Conservation (phyloP, 2,888 invertebrate genomes). For the Neoascia interrupta region DNA sequence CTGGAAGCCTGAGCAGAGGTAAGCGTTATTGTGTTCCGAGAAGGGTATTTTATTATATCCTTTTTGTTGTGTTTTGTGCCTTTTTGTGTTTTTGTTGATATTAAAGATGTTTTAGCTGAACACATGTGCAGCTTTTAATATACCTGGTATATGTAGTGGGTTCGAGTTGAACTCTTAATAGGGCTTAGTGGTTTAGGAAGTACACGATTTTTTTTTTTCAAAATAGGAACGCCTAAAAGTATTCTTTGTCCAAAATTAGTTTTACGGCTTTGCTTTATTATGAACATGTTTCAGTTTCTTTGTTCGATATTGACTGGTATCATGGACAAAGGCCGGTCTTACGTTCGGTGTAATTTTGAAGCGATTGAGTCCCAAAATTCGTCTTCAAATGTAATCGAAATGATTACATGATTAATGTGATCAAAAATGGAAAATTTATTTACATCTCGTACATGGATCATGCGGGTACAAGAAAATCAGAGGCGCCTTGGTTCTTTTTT, state of each 20-base stretch:
- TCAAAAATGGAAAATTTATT: no score
- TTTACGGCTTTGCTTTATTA: background rate
- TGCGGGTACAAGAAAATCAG: no score
- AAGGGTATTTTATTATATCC: constrained; percentile 38
- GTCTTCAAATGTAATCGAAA: no score
- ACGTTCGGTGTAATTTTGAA: no score
- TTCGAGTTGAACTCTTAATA: background rate
- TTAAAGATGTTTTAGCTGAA: constrained; percentile 11
- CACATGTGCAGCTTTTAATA: constrained; percentile 20
- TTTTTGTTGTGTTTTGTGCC: constrained; percentile 22
- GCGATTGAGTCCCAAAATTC: no score
- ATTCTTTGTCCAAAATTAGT: constrained; percentile 45
- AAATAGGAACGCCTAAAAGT: constrained; percentile 60
- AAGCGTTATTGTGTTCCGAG: constrained; percentile 76
- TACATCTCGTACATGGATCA: no score
- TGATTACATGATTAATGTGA: no score
- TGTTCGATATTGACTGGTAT: no score
- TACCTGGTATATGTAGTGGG: background rate
- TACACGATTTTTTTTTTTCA: background rate
- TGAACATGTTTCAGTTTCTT: no score
- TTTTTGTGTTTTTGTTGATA: constrained; percentile 40
- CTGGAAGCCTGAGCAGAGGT: constrained; percentile 89
- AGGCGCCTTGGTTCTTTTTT: no score
- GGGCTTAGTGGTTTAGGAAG: no score
- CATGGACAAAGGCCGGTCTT: no score